phyloP scores from a whole-genome alignment of 2,888 invertebrate species.

The Thereva nobilitata region DNA sequence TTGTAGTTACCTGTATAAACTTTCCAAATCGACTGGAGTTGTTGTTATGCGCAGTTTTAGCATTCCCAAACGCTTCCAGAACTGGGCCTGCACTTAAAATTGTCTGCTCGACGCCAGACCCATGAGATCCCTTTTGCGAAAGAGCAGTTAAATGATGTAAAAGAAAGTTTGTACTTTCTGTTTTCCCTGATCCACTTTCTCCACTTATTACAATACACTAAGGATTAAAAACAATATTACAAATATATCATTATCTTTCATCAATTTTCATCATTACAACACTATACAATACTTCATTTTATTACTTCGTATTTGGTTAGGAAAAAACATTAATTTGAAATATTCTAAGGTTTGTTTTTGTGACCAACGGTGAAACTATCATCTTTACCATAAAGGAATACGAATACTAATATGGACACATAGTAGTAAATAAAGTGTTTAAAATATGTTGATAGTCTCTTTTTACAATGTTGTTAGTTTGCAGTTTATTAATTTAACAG shows the following conservation, averaged over 20 bases:
- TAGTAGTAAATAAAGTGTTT: too few relatives aligned
- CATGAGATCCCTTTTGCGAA: conserved; percentile 91
- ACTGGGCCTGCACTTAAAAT: conserved; percentile 95
- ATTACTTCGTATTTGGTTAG: too few relatives aligned
- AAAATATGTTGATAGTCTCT: too few relatives aligned
- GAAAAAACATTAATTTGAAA: too few relatives aligned
- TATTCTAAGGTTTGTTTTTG: too few relatives aligned
- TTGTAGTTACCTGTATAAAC: conserved; percentile 75
- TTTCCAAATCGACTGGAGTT: conserved; percentile 97
- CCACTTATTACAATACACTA: conserved; percentile 92
- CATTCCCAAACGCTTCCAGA: conserved; percentile 97
- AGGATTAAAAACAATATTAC: not conserved
- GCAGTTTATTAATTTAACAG: too few relatives aligned
- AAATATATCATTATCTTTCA: not conserved
- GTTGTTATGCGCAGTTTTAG: conserved; percentile 96
- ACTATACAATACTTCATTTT: too few relatives aligned
- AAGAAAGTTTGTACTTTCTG: conserved; percentile 94
- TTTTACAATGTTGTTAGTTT: too few relatives aligned
- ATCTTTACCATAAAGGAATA: too few relatives aligned
- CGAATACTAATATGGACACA: too few relatives aligned
- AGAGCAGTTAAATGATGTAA: conserved; percentile 93
- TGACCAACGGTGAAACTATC: too few relatives aligned
- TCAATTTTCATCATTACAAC: too few relatives aligned
- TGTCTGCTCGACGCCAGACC: conserved; percentile 95
- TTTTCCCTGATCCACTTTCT: conserved; percentile 95